Evolutionary conservation across 2,113 vertebrate species (phyloP).

Genomic region (Podarcis muralis): DNA sequence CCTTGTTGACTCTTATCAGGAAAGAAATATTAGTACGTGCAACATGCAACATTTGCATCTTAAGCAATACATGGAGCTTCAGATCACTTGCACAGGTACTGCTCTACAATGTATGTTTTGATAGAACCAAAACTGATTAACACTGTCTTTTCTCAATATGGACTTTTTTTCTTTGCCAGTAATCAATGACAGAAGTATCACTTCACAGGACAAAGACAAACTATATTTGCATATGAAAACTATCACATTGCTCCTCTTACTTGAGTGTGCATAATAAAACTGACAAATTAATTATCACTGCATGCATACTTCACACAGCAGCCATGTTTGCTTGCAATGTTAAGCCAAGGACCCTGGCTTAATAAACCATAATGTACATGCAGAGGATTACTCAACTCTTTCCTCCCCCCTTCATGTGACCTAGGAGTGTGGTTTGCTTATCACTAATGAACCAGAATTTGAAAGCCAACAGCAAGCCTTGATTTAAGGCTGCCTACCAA

Average conservation of each 20-base stretch:
- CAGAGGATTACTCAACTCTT: too few relatives aligned
- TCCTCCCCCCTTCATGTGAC: too few relatives aligned
- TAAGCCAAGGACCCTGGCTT: too few relatives aligned
- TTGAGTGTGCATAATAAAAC: neutral
- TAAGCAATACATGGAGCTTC: neutral
- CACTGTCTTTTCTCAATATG: neutral
- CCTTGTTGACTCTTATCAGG: neutral
- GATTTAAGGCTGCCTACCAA: too few relatives aligned
- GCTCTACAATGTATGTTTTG: neutral
- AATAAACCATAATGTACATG: too few relatives aligned
- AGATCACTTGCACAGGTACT: neutral
- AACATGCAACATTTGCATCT: neutral
- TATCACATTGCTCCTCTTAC: neutral
- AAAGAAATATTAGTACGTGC: neutral
- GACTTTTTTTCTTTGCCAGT: neutral
- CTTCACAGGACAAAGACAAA: neutral
- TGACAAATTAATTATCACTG: neutral
- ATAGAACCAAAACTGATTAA: neutral
- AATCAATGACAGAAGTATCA: neutral
- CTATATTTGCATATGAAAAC: neutral
- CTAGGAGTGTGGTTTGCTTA: too few relatives aligned
- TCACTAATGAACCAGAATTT: too few relatives aligned
- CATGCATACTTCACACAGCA: neutral
- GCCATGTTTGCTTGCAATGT: too few relatives aligned
- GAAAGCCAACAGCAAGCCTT: too few relatives aligned